Percentiles rank a stretch among this genome's conserved stretches.
phyloP scores from a whole-genome alignment of 2,888 invertebrate genomes.

The Magallana nippona region DNA sequence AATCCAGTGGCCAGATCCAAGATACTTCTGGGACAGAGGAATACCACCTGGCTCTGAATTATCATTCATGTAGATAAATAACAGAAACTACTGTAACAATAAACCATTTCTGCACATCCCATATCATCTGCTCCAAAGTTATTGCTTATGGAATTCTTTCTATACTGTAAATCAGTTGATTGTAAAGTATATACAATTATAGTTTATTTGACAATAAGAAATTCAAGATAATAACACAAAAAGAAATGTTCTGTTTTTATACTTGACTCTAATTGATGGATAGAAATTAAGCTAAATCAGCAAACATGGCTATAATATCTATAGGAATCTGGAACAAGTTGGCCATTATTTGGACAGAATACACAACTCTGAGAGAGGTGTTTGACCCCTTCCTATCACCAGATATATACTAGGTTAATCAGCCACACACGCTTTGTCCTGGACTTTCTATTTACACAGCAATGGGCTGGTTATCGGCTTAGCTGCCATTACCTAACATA shows the following conservation, averaged over 20 bases:
- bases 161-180: not conserved
- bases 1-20: not conserved
- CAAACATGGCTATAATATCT: no score
- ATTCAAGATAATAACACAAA: not conserved
- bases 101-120: no score
- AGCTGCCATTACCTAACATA: not conserved
- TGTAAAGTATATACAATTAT: not conserved
- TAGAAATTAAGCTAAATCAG: no score
- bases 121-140: no score
- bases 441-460: constrained; percentile 5
- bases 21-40: no score
- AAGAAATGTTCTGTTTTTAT: not conserved
- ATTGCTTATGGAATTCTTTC: no score
- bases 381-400: constrained; percentile 1
- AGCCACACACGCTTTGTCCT: constrained; percentile 3
- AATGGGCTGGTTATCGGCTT: not conserved
- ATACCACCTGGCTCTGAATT: not conserved
- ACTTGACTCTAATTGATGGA: no score
- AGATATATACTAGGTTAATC: constrained; percentile 1
- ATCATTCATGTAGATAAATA: no score
- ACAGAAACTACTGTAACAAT: no score
- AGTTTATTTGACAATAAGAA: not conserved
- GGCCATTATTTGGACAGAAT: not conserved
- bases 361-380: not conserved
- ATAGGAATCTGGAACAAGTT: not conserved